phyloP scores from a whole-genome alignment of 2,888 invertebrate species.

The Dioctria linearis region DNA sequence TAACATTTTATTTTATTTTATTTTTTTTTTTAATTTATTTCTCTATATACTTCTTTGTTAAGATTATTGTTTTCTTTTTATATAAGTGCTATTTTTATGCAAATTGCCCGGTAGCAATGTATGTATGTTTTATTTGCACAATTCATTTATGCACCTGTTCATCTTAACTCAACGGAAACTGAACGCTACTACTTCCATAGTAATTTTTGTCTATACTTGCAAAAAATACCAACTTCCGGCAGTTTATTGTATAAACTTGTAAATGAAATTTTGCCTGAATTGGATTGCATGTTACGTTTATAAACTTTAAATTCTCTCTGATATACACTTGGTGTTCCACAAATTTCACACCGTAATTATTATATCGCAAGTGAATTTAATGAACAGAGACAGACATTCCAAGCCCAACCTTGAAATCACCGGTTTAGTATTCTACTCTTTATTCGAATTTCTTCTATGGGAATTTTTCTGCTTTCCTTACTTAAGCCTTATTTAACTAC shows the following conservation, averaged over 20 bases:
- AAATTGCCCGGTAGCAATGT: no score
- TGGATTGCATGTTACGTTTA: no score
- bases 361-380: constrained; percentile 8
- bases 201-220: no score
- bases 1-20: no score
- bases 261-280: constrained; percentile 11
- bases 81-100: no score
- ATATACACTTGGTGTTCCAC: constrained; percentile 16
- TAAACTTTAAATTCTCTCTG: constrained; percentile 17
- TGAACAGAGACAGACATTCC: constrained; percentile 20
- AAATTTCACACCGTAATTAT: constrained; percentile 48
- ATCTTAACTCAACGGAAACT: constrained; percentile 3
- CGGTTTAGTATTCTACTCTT: background rate
- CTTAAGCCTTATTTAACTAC: background rate
- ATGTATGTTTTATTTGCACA: no score
- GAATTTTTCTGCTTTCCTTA: background rate
- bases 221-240: background rate
- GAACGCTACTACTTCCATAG: no score
- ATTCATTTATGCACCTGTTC: background rate
- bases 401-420: background rate
- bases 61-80: no score
- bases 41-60: no score
- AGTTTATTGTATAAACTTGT: constrained; percentile 16
- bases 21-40: no score
- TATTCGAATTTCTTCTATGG: background rate